Conservation (phyloP, 1,140 invertebrate genomes). For the Dryas iulia region DNA sequence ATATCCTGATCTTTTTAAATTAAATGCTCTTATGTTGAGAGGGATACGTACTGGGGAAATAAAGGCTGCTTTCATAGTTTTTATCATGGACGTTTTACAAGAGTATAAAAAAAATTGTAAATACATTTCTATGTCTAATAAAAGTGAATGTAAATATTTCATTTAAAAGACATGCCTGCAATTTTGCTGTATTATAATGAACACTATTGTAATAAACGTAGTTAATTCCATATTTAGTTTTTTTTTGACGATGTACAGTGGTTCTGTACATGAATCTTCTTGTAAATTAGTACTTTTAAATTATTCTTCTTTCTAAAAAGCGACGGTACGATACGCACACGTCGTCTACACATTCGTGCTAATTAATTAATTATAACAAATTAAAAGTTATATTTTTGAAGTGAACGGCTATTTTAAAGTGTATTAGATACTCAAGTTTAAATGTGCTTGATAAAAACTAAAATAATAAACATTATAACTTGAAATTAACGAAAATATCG, state of each 20-base stretch:
- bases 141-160: not conserved
- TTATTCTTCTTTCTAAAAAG: too few species aligned
- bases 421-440: too few species aligned
- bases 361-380: too few species aligned
- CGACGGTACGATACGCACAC: not conserved
- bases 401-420: too few species aligned
- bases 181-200: not conserved
- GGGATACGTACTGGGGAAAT: slow-evolving; percentile 6
- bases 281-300: too few species aligned
- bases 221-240: not conserved
- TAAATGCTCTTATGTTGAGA: slow-evolving; percentile 13
- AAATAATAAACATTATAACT: too few species aligned
- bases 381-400: too few species aligned
- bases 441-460: too few species aligned
- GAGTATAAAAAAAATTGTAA: slow-evolving; percentile 8
- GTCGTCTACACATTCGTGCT: too few species aligned
- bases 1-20: slow-evolving; percentile 10
- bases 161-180: not conserved
- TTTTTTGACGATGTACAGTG: too few species aligned
- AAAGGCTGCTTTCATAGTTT: slow-evolving; percentile 10
- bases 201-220: not conserved
- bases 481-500: too few species aligned
- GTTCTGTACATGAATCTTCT: too few species aligned
- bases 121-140: not conserved
- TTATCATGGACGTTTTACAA: slow-evolving; percentile 5